These are phyloP conservation scores for Musca vetustissima DNA, from an alignment of 1,140 invertebrate species.

Conservation along the genomic window DNA sequence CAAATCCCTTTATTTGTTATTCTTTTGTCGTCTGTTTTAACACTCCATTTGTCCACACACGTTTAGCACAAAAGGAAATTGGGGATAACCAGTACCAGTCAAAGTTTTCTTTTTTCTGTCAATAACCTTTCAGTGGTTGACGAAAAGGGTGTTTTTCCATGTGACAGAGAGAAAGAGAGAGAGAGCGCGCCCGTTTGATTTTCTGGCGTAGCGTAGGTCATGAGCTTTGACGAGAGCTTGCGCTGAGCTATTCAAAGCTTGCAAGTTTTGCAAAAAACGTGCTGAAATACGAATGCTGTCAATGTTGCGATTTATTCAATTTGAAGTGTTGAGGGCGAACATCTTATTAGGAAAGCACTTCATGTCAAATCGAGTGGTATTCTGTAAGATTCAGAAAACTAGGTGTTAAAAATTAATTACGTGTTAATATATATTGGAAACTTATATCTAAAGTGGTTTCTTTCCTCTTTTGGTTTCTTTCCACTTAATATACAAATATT, in stretches of 20 bases:
- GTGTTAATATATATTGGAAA: no score
- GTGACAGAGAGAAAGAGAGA: neutral
- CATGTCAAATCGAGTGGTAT: no score
- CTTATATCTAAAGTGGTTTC: no score
- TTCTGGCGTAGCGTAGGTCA: neutral
- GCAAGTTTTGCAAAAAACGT: neutral
- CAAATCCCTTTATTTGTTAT: constrained; percentile 15
- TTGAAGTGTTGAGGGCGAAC: no score
- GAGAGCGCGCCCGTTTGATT: no score
- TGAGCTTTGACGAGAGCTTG: neutral
- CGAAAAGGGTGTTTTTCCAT: constrained; percentile 15
- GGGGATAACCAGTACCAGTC: neutral
- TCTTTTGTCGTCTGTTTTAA: neutral
- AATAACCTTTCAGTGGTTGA: constrained; percentile 17
- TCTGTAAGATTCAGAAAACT: no score
- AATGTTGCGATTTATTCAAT: no score
- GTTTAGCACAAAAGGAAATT: neutral
- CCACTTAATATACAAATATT: no score
- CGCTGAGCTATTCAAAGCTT: neutral
- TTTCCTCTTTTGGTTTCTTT: no score
- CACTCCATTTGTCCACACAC: neutral
- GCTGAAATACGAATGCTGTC: no score
- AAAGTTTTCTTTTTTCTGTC: constrained; percentile 1
- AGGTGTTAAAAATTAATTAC: no score
- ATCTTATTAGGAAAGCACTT: no score